phyloP scores from a whole-genome alignment of 2,888 invertebrate species.

The Ischnus inquisitorius region DNA sequence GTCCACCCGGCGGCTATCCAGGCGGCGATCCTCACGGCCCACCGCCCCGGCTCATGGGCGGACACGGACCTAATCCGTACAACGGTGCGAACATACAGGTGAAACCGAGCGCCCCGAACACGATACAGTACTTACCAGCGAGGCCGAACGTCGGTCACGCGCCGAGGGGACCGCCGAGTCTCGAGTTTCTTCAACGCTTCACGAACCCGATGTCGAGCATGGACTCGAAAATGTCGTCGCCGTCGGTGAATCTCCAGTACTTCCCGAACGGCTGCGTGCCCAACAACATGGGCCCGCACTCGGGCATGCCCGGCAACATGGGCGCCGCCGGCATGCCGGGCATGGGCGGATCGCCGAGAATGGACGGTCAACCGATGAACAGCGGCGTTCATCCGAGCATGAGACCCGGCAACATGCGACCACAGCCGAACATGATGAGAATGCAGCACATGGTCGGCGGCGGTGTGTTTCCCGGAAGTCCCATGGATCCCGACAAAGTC shows the following conservation, averaged over 20 bases:
- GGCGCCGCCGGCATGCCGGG: slow-evolving; percentile 83
- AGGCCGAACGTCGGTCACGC: slow-evolving; percentile 94
- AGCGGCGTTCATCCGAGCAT: slow-evolving; percentile 83
- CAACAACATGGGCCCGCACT: slow-evolving; percentile 86
- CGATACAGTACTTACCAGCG: slow-evolving; percentile 98
- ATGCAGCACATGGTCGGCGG: slow-evolving; percentile 85
- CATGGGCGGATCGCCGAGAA: slow-evolving; percentile 80
- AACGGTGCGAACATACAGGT: slow-evolving; percentile 95
- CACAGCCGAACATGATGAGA: slow-evolving; percentile 83
- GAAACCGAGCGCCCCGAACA: slow-evolving; percentile 98
- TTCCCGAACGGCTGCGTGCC: slow-evolving; percentile 88
- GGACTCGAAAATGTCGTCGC: slow-evolving; percentile 90
- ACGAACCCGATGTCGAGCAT: slow-evolving; percentile 93
- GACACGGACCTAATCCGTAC: slow-evolving; percentile 87
- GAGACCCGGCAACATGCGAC: slow-evolving; percentile 85
- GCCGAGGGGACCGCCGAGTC: slow-evolving; percentile 93
- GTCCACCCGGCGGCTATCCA: slow-evolving; percentile 71
- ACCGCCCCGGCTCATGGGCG: slow-evolving; percentile 85
- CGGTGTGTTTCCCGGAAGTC: slow-evolving; percentile 83
- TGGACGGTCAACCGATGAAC: slow-evolving; percentile 85
- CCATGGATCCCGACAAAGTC: slow-evolving; percentile 84
- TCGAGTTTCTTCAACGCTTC: slow-evolving; percentile 95
- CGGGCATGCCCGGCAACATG: slow-evolving; percentile 86
- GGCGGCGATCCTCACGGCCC: slow-evolving; percentile 85
- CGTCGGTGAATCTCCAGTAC: slow-evolving; percentile 89